phyloP scores from a whole-genome alignment of 2,888 invertebrate species.

The Punctoribates punctum region DNA sequence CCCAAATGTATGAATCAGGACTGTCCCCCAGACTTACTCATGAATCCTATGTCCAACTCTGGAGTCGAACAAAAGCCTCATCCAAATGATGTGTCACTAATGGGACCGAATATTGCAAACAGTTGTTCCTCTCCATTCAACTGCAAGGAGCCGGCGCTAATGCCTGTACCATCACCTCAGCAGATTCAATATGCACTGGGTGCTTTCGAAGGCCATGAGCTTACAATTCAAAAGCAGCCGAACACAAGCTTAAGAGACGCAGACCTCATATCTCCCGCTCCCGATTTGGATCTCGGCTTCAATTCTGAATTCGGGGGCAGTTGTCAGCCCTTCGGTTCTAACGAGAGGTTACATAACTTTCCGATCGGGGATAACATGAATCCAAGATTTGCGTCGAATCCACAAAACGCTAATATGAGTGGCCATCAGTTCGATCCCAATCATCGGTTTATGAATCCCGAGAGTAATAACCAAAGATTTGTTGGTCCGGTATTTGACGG shows the following conservation, averaged over 20 bases:
- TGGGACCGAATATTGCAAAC: neutral
- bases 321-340: constrained; percentile 7
- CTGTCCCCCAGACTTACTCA: neutral
- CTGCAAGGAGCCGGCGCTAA: constrained; percentile 69
- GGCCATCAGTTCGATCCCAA: constrained; percentile 33
- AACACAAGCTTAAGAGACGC: constrained; percentile 77
- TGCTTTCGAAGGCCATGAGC: constrained; percentile 91
- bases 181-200: constrained; percentile 86
- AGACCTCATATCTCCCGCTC: constrained; percentile 25
- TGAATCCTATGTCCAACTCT: neutral
- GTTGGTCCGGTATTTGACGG: constrained; percentile 20
- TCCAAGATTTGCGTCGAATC: constrained; percentile 50
- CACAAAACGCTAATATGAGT: constrained; percentile 23
- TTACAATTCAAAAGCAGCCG: constrained; percentile 92
- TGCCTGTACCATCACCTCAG: constrained; percentile 94
- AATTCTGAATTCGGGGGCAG: constrained; percentile 32
- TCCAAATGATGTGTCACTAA: constrained; percentile 16
- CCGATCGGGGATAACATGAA: constrained; percentile 24
- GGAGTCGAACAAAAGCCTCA: neutral
- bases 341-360: neutral
- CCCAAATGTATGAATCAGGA: constrained; percentile 5
- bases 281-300: constrained; percentile 30
- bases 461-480: constrained; percentile 32
- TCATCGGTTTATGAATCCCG: constrained; percentile 30
- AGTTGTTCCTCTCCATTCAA: constrained; percentile 31